phyloP scores from a whole-genome alignment of 1,140 invertebrate genomes.

The Adoxophyes honmai region DNA sequence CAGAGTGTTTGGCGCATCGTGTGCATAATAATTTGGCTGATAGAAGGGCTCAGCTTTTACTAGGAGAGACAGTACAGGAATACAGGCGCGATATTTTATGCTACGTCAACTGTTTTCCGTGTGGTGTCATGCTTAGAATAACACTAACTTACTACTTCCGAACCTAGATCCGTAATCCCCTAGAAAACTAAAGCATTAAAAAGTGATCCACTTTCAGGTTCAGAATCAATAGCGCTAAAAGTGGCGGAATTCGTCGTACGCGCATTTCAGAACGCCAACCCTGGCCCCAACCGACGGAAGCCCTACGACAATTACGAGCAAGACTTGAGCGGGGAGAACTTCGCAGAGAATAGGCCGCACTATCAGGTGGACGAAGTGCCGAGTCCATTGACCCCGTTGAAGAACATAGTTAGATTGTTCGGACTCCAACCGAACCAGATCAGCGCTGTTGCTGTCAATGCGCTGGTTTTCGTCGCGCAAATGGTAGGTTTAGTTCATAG shows the following conservation, averaged over 20 bases:
- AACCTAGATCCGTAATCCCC: too few relatives aligned
- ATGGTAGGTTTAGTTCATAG: conserved; percentile 83
- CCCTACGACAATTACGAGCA: conserved; percentile 24
- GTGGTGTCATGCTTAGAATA: too few relatives aligned
- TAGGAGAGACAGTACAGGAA: too few relatives aligned
- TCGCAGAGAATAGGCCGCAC: conserved; percentile 31
- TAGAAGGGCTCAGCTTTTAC: too few relatives aligned
- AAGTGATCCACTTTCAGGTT: conserved; percentile 48
- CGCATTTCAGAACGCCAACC: conserved; percentile 51
- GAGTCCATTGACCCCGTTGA: conserved; percentile 42
- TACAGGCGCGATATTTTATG: too few relatives aligned
- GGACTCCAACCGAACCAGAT: conserved; percentile 86
- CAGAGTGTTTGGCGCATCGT: too few relatives aligned
- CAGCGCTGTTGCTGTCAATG: conserved; percentile 87
- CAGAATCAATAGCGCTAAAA: conserved; percentile 62
- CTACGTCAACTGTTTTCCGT: too few relatives aligned
- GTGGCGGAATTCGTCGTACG: conserved; percentile 68
- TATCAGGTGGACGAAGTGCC: conserved; percentile 39
- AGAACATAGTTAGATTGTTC: conserved; percentile 81
- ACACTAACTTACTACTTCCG: too few relatives aligned
- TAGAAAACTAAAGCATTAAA: too few relatives aligned
- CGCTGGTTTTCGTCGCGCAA: conserved; percentile 89
- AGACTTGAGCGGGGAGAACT: conserved; percentile 31
- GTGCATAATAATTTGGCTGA: too few relatives aligned
- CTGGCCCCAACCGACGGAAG: conserved; percentile 24